Conservation (phyloP, 2,797 vertebrate species). For the Chelon labrosus region DNA sequence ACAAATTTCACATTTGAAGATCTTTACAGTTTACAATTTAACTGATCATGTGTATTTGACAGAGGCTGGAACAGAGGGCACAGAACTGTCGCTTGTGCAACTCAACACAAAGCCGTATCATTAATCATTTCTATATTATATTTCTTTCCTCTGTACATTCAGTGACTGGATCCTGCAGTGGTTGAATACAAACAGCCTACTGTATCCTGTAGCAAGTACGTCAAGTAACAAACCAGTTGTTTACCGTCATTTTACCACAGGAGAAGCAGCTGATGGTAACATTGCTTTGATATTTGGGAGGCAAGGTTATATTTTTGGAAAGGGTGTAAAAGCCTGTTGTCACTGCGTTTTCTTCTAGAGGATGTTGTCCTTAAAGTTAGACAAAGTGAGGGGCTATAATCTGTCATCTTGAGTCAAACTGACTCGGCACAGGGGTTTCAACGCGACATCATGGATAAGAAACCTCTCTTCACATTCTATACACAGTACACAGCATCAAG, state of each 20-base stretch:
- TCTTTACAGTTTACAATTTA: not conserved
- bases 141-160: not conserved
- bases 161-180: not conserved
- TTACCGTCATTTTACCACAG: not conserved
- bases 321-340: not conserved
- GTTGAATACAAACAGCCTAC: not conserved
- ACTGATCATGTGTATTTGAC: not conserved
- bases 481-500: not conserved
- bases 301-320: not conserved
- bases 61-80: not conserved
- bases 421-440: constrained; percentile 11
- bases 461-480: constrained; percentile 1
- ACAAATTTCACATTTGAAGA: not conserved
- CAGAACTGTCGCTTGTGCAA: not conserved
- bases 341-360: not conserved
- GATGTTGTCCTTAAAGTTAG: not conserved
- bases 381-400: not conserved
- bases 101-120: not conserved
- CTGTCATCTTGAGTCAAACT: not conserved
- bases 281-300: constrained; percentile 11
- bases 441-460: not conserved
- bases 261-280: not conserved
- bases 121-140: not conserved
- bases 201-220: too few species aligned
- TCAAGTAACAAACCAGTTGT: too few species aligned